Conservation (phyloP, 2,113 vertebrate genomes). For the Myrmophylax atrothorax region DNA sequence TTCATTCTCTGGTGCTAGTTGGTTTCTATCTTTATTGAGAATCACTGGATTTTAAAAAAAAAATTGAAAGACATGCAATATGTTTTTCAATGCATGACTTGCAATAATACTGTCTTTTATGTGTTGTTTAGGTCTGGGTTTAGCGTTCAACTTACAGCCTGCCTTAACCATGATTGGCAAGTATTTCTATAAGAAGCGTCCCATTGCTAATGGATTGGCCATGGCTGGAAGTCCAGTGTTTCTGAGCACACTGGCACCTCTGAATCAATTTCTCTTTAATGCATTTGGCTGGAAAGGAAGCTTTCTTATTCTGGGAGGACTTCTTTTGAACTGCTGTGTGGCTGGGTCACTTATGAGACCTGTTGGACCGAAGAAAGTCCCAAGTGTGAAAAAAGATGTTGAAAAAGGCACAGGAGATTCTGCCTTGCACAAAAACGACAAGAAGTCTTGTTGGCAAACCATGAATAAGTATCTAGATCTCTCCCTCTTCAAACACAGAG, state of each 20-base stretch:
- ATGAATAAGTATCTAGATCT: constrained; percentile 92
- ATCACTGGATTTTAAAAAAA: neutral
- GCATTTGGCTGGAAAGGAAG: constrained; percentile 94
- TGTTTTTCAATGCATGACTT: neutral
- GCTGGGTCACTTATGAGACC: constrained; percentile 95
- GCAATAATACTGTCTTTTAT: constrained; percentile 42
- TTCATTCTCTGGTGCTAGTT: neutral
- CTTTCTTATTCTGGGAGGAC: constrained; percentile 91
- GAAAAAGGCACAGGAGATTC: constrained; percentile 43
- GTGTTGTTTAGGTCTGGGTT: constrained; percentile 85
- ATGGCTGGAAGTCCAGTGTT: constrained; percentile 99
- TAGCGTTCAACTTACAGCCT: constrained; percentile 97
- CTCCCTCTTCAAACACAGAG: constrained; percentile 93
- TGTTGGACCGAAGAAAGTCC: constrained; percentile 62
- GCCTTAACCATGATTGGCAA: constrained; percentile 95
- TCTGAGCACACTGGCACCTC: constrained; percentile 92
- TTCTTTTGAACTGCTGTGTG: constrained; percentile 93
- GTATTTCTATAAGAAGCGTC: constrained; percentile 93
- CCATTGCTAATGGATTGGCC: constrained; percentile 92
- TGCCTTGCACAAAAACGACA: constrained; percentile 50
- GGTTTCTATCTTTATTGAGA: neutral
- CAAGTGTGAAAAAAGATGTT: constrained; percentile 73
- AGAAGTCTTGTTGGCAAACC: constrained; percentile 72
- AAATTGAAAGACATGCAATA: neutral
- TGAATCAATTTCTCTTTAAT: constrained; percentile 96